phyloP scores from a whole-genome alignment of 1,140 invertebrate species.

The Heliconius nattereri region DNA sequence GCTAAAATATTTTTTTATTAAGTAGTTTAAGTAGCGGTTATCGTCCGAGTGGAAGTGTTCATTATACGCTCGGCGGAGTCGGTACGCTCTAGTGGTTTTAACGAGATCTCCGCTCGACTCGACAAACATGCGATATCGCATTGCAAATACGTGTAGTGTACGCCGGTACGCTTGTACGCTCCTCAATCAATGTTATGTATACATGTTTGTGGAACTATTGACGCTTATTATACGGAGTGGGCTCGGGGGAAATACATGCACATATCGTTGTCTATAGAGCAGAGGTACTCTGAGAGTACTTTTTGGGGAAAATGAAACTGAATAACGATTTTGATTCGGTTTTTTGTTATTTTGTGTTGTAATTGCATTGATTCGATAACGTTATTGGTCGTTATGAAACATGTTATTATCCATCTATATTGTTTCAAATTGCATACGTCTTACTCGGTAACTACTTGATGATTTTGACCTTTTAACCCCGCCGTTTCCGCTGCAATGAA shows the following conservation, averaged over 20 bases:
- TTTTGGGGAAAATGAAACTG: neutral
- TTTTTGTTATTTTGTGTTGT: neutral
- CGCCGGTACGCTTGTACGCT: neutral
- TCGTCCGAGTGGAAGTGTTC: slow-evolving; percentile 74
- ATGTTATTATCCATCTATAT: neutral
- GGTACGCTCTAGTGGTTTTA: slow-evolving; percentile 66
- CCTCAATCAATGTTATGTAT: slow-evolving; percentile 13
- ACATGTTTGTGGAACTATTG: slow-evolving; percentile 1
- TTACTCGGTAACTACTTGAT: slow-evolving; percentile 37
- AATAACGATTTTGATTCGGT: neutral
- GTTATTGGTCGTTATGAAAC: neutral
- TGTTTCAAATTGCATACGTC: slow-evolving; percentile 1
- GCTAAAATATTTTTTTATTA: slow-evolving; percentile 63
- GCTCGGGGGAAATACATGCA: neutral
- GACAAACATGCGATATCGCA: slow-evolving; percentile 45
- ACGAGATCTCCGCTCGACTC: slow-evolving; percentile 64
- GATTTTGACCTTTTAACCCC: slow-evolving; percentile 54
- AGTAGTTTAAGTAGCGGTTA: slow-evolving; percentile 59
- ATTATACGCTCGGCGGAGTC: slow-evolving; percentile 69
- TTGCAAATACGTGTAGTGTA: slow-evolving; percentile 24
- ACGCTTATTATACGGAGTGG: slow-evolving; percentile 9
- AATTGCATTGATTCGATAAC: neutral
- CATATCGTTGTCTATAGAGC: neutral
- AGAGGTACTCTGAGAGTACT: neutral
- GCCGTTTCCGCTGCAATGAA: slow-evolving; percentile 24